Base-by-base conservation (phyloP, 1,140 invertebrate genomes). In the Pseudomyrmex gracilis region DNA sequence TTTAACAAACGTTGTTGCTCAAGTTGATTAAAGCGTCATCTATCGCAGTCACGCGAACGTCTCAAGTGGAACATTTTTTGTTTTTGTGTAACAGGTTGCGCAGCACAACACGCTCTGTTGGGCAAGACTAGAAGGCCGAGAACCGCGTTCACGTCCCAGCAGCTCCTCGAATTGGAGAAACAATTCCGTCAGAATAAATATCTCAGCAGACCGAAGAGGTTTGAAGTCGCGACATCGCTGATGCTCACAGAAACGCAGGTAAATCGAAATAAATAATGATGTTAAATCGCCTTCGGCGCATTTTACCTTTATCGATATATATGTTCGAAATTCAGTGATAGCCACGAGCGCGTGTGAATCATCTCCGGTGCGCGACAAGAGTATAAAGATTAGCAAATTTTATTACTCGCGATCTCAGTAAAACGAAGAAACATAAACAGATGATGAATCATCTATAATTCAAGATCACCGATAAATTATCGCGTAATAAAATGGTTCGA, bases 131-230 rank as follows among this genome's bases (percentile, higher is more conserved):
- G 99, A 68, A 95, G 99, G 85, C 99, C 99, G 0, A 95, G 99
- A 63, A 99, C 99, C 1, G 99, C 99, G 2, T 99, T 99, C 95
- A 99, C 99, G 0, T 99, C 98, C 13, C 99, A 99, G 93, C 99
- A 99, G 93, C 96, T 99, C 22, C 95, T 99, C 78, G 99, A 99
- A 95, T 94, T 99, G 89, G 99, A 99, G 94, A 98, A 99, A 94
- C 99, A 99, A 94, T 99, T 99, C 94, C 96, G 98, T 68, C 98
- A 99, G 95, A 99, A 99, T 95, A 99, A 99, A 94, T 99, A 99
- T 95, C 96, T 99, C 20, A 99, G 99, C 45, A 95, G 99, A 90
- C 99, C 99, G 1, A 99, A 99, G 94, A 95, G 99, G 91, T 99
- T 99, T 92, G 99, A 99, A 95, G 99, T 99, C 8, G 99, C 99